phyloP scores from a whole-genome alignment of 2,797 vertebrate genomes.

The Tenualosa thibaudeaui region DNA sequence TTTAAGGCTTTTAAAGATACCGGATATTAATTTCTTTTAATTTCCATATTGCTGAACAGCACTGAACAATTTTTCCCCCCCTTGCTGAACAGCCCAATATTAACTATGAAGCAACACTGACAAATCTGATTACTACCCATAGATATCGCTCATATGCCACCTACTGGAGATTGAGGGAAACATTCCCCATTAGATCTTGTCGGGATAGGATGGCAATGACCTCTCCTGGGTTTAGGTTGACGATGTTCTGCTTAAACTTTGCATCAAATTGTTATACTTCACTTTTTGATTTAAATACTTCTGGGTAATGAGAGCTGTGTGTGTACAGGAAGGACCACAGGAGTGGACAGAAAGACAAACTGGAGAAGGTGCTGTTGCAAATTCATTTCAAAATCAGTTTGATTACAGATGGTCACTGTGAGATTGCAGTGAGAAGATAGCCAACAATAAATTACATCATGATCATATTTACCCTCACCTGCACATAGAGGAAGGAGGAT shows the following conservation, averaged over 20 bases:
- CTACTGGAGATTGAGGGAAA: not conserved
- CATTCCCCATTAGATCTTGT: not conserved
- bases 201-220: not conserved
- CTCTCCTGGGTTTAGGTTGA: not conserved
- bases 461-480: too few species aligned
- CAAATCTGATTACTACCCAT: not conserved
- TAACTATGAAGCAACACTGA: not conserved
- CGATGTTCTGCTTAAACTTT: not conserved
- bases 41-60: not conserved
- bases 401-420: not conserved
- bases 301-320: not conserved
- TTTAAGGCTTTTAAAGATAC: not conserved
- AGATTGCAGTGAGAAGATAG: too few species aligned
- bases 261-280: not conserved
- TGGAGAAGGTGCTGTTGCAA: not conserved
- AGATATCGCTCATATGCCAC: not conserved
- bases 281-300: not conserved
- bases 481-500: too few species aligned
- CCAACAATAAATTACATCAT: too few species aligned
- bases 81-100: not conserved
- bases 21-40: not conserved
- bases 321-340: not conserved
- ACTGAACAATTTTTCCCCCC: not conserved
- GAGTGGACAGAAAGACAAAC: not conserved
- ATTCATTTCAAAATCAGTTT: not conserved